Conservation (phyloP, 1,140 invertebrate species). For the Megathymus violae region DNA sequence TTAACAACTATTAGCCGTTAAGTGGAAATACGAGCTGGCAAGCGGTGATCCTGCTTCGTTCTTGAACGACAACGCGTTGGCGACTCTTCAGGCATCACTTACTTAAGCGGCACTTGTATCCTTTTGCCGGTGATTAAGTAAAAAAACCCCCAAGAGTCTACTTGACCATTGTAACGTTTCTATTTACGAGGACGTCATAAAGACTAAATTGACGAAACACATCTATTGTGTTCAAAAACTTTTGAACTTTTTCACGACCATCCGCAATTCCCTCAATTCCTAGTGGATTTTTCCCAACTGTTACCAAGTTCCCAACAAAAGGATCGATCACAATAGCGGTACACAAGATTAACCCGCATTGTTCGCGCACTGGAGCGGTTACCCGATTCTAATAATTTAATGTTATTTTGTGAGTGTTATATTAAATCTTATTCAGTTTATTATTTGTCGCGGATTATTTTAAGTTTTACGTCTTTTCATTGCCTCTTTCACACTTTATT, state of each 20-base stretch:
- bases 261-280: slow-evolving; percentile 26
- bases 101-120: no score
- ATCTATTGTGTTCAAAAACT: slow-evolving; percentile 12
- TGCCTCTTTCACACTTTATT: no score
- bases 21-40: no score
- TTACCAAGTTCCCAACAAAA: slow-evolving; percentile 22
- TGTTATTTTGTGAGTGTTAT: slow-evolving; percentile 12
- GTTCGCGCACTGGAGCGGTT: neutral
- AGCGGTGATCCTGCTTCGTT: no score
- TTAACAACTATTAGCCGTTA: no score
- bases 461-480: no score
- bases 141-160: no score
- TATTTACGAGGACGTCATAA: neutral
- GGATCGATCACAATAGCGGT: slow-evolving; percentile 25
- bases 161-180: neutral
- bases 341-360: slow-evolving; percentile 31
- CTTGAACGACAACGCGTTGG: no score
- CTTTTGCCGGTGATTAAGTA: no score
- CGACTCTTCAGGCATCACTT: no score
- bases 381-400: slow-evolving; percentile 20
- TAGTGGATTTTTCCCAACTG: slow-evolving; percentile 29
- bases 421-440: slow-evolving; percentile 1
- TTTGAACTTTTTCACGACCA: slow-evolving; percentile 26
- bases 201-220: slow-evolving; percentile 21
- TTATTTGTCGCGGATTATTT: neutral